Conservation (phyloP, 2,888 invertebrate genomes). For the Onthophagus sagittarius region DNA sequence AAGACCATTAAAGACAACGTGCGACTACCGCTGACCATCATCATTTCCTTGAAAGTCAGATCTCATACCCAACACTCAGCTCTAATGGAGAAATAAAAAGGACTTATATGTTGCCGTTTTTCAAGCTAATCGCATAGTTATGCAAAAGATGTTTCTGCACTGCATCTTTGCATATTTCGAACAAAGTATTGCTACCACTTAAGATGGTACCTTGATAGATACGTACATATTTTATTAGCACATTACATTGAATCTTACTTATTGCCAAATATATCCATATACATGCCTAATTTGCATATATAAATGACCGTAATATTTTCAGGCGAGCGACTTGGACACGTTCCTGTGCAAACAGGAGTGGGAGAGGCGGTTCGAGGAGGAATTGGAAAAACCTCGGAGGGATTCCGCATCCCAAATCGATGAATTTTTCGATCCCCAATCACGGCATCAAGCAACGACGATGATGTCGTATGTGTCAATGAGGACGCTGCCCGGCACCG, state of each 20-base stretch:
- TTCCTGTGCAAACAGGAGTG: constrained; percentile 75
- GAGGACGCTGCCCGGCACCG: constrained; percentile 54
- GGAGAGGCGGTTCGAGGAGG: constrained; percentile 62
- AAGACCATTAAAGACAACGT: neutral
- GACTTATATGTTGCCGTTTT: neutral
- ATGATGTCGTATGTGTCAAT: constrained; percentile 55
- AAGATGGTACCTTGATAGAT: too few relatives aligned
- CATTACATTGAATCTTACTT: neutral
- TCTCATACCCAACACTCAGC: neutral
- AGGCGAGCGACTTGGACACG: constrained; percentile 77
- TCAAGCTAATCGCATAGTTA: neutral
- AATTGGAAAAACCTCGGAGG: constrained; percentile 54
- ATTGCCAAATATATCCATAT: neutral
- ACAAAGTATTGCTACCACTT: neutral
- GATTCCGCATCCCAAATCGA: constrained; percentile 61
- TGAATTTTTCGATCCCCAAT: constrained; percentile 59
- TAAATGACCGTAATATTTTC: constrained; percentile 30
- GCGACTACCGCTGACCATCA: neutral
- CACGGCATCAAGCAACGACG: constrained; percentile 41
- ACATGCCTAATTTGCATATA: neutral
- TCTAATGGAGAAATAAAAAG: neutral
- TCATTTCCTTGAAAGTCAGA: neutral
- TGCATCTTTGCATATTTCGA: neutral
- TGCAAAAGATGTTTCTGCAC: neutral
- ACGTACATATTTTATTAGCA: neutral